Conservation (phyloP, 1,140 invertebrate genomes). For the Drosophila insularis region DNA sequence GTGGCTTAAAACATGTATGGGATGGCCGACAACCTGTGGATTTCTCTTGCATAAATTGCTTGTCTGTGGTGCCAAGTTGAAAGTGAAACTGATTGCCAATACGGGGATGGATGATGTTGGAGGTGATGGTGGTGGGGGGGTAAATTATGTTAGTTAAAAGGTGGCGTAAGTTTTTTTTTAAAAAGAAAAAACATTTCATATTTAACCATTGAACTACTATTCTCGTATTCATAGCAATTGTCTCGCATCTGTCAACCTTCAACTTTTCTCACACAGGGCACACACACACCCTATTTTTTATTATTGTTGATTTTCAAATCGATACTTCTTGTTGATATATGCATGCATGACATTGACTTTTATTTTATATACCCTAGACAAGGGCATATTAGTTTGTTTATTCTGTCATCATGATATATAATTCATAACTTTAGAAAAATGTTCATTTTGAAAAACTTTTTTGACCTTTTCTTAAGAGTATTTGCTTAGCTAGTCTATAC, state of each 20-base stretch:
- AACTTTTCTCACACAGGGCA: background rate
- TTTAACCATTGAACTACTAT: background rate
- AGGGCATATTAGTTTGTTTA: background rate
- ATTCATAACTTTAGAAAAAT: too few species aligned
- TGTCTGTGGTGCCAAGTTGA: slow-evolving; percentile 46
- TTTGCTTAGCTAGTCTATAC: background rate
- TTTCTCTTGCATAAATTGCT: slow-evolving; percentile 24
- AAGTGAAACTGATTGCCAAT: slow-evolving; percentile 55
- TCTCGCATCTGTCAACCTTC: slow-evolving; percentile 2
- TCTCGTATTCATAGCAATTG: background rate
- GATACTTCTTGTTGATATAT: background rate
- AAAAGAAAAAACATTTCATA: background rate
- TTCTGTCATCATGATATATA: too few species aligned
- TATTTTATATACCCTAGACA: background rate
- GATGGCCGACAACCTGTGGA: slow-evolving; percentile 28
- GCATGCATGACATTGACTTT: background rate
- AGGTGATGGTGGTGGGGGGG: background rate
- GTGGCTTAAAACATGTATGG: slow-evolving; percentile 31
- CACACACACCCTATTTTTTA: slow-evolving; percentile 1
- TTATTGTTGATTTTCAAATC: background rate
- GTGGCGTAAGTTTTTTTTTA: background rate
- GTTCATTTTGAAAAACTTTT: background rate
- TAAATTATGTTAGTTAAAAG: slow-evolving; percentile 1
- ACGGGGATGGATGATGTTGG: background rate
- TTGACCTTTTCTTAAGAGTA: background rate